Percentiles rank a stretch among this genome's conserved stretches.
phyloP scores from a whole-genome alignment of 2,797 vertebrate genomes.

The Cyprinella venusta region DNA sequence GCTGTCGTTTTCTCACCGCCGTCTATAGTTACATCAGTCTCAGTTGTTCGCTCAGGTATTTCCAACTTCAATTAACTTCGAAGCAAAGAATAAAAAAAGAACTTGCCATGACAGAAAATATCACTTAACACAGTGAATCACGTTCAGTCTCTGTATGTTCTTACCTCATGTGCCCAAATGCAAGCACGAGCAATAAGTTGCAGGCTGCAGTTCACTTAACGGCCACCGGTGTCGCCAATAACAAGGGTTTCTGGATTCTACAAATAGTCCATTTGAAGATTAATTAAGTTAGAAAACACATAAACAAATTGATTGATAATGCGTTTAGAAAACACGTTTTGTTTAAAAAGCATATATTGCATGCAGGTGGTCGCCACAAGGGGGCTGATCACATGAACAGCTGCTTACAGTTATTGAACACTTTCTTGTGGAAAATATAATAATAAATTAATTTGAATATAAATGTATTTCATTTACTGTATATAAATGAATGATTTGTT shows the following conservation, averaged over 20 bases:
- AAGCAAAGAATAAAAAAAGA: not conserved
- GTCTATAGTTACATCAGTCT: not conserved
- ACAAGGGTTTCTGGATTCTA: not conserved
- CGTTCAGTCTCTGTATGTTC: not conserved
- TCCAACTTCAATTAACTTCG: not conserved
- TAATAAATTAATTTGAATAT: not conserved
- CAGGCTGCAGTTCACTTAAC: not conserved
- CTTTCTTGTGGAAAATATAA: not conserved
- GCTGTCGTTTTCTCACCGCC: not conserved
- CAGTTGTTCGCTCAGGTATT: not conserved
- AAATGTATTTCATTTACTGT: not conserved
- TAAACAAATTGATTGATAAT: not conserved
- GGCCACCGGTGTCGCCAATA: not conserved
- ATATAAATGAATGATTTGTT: not conserved
- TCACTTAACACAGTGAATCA: not conserved
- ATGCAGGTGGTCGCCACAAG: not conserved
- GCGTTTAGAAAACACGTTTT: not conserved
- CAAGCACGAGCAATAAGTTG: not conserved
- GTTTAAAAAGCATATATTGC: not conserved
- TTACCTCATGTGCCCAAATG: no score
- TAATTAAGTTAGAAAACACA: not conserved
- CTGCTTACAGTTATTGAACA: not conserved
- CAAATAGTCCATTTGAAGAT: not conserved
- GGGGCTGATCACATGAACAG: not conserved
- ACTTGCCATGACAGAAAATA: not conserved